Evolutionary conservation across 2,797 vertebrate genomes (phyloP).

Genomic region (Petrocephalus schoutedeni): DNA sequence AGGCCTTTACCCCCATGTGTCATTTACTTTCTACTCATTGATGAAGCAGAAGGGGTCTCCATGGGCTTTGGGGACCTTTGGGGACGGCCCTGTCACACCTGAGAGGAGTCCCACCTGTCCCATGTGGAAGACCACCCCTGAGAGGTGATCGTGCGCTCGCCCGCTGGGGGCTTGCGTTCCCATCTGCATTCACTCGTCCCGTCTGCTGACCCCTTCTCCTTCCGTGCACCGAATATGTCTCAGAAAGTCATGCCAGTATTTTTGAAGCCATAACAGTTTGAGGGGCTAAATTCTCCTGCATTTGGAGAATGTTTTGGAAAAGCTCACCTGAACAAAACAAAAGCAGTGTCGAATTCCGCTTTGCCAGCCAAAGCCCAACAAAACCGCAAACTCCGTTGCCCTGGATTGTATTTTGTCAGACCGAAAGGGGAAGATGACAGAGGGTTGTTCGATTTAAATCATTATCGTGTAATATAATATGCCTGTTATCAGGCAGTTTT

Average conservation of each 20-base stretch:
- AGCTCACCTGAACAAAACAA: neutral
- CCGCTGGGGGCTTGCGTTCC: neutral
- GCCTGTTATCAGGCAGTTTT: slow-evolving; percentile 67
- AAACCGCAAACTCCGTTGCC: neutral
- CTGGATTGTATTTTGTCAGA: slow-evolving; percentile 49
- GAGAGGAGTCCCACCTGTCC: neutral
- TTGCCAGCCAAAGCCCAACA: neutral
- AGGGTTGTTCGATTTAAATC: slow-evolving; percentile 64
- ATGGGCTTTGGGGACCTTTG: neutral
- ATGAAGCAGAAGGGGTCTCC: neutral
- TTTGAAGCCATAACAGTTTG: slow-evolving; percentile 31
- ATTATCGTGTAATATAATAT: slow-evolving; percentile 65
- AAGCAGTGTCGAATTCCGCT: neutral
- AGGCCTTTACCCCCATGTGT: neutral
- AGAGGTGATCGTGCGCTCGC: neutral
- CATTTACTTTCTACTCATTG: neutral
- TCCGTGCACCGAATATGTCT: slow-evolving; percentile 24
- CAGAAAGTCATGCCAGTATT: slow-evolving; percentile 24
- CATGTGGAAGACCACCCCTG: neutral
- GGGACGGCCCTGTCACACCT: neutral
- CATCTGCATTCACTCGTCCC: neutral
- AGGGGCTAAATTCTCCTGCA: neutral
- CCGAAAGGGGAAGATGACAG: slow-evolving; percentile 42
- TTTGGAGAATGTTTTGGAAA: slow-evolving; percentile 21
- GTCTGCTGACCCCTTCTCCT: neutral